phyloP scores from a whole-genome alignment of 2,888 invertebrate genomes.

The Eilema depressum region DNA sequence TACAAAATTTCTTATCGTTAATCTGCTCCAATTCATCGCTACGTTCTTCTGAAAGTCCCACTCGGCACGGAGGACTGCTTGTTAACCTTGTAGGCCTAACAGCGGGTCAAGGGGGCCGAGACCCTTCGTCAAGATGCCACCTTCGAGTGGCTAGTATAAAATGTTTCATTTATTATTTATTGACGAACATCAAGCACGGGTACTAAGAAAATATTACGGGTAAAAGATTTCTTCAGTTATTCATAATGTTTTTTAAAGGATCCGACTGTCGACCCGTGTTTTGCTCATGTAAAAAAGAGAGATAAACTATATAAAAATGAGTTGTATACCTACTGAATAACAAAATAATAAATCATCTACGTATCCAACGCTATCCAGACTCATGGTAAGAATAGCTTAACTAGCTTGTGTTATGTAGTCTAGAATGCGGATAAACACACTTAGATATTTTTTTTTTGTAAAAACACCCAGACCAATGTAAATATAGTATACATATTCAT shows the following conservation, averaged over 20 bases:
- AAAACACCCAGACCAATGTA: too few species aligned
- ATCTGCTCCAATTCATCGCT: constrained; percentile 39
- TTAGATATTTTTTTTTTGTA: too few species aligned
- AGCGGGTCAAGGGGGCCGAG: constrained; percentile 45
- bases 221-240: background rate
- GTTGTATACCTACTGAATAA: too few species aligned
- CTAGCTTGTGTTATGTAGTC: too few species aligned
- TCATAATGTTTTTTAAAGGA: background rate
- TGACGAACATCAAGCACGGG: background rate
- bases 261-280: background rate
- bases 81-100: constrained; percentile 38
- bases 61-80: constrained; percentile 26
- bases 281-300: background rate
- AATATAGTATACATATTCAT: too few species aligned
- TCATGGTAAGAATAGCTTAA: too few species aligned
- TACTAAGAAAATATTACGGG: background rate
- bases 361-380: too few species aligned
- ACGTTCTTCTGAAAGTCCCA: constrained; percentile 32
- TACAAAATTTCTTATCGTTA: constrained; percentile 5
- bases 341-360: too few species aligned
- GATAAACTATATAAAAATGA: too few species aligned
- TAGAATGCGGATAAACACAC: too few species aligned
- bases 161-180: constrained; percentile 15
- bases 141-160: constrained; percentile 16
- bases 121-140: constrained; percentile 30